phyloP scores from a whole-genome alignment of 53 echinoderm and acorn worm species.

The Hippasteria phrygiana region DNA sequence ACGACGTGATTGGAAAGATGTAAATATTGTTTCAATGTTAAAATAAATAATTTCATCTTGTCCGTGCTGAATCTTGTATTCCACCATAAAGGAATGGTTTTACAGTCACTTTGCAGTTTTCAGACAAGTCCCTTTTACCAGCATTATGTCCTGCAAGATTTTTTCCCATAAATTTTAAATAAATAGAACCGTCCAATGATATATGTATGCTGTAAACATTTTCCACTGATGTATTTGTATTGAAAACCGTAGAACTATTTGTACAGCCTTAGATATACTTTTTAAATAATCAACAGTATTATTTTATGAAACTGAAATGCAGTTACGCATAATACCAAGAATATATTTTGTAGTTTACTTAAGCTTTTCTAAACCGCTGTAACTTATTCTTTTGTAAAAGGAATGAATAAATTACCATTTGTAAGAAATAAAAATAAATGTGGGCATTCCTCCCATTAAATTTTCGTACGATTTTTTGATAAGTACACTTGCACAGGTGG shows the following conservation, averaged over 20 bases:
- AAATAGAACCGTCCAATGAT: too few relatives aligned
- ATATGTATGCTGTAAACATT: too few relatives aligned
- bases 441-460: background rate
- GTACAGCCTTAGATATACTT: background rate
- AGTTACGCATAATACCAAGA: background rate
- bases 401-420: constrained; percentile 41
- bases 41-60: too few relatives aligned
- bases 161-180: background rate
- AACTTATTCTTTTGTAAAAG: constrained; percentile 60
- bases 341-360: constrained; percentile 1
- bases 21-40: too few relatives aligned
- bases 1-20: too few relatives aligned
- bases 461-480: background rate
- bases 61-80: background rate
- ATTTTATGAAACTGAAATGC: background rate
- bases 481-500: too few relatives aligned
- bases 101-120: background rate
- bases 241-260: background rate
- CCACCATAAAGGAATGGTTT: background rate
- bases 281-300: constrained; percentile 18
- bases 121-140: background rate
- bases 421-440: constrained; percentile 2
- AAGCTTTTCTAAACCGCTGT: background rate
- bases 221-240: background rate
- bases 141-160: background rate